A percentile compares a stretch with the other conserved stretches of the same genome.
These are phyloP conservation scores for Eutolmus rufibarbis DNA, from an alignment of 2,888 invertebrate species.

Conservation along the genomic window DNA sequence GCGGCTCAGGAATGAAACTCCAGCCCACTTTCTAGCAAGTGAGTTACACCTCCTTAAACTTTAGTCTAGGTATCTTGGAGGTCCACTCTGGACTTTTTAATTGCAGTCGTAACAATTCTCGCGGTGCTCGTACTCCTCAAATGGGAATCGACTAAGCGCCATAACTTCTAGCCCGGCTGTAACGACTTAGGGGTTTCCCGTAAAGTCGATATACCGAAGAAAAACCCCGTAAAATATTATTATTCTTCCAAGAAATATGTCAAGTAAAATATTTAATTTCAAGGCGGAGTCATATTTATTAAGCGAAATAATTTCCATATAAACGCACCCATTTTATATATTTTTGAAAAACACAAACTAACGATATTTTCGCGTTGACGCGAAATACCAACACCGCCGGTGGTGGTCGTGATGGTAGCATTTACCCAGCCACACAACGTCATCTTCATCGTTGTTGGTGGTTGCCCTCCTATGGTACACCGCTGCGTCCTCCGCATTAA, in stretches of 20 bases:
- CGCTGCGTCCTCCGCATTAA: slow-evolving; percentile 50
- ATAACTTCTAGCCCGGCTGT: not conserved
- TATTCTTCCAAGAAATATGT: not conserved
- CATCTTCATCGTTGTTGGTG: slow-evolving; percentile 50
- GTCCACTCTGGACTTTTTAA: not conserved
- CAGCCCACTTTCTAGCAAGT: slow-evolving; percentile 45
- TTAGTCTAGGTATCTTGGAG: not conserved
- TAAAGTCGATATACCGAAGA: not conserved
- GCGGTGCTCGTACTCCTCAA: not conserved
- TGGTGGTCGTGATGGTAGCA: slow-evolving; percentile 42
- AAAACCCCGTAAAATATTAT: not conserved
- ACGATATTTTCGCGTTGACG: slow-evolving; percentile 6
- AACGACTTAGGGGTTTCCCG: not conserved
- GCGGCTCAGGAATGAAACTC: slow-evolving; percentile 45
- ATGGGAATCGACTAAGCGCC: not conserved
- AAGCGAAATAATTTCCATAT: slow-evolving; percentile 33
- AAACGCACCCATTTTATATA: slow-evolving; percentile 37
- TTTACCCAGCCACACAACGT: slow-evolving; percentile 49
- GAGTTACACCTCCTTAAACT: not conserved
- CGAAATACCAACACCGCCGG: slow-evolving; percentile 11
- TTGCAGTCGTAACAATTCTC: not conserved
- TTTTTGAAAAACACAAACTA: slow-evolving; percentile 40
- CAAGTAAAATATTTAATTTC: slow-evolving; percentile 31
- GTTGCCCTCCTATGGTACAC: slow-evolving; percentile 51
- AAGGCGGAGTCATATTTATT: slow-evolving; percentile 48